Evolutionary conservation across 2,888 invertebrate genomes (phyloP).

Genomic region (Eurois occulta): DNA sequence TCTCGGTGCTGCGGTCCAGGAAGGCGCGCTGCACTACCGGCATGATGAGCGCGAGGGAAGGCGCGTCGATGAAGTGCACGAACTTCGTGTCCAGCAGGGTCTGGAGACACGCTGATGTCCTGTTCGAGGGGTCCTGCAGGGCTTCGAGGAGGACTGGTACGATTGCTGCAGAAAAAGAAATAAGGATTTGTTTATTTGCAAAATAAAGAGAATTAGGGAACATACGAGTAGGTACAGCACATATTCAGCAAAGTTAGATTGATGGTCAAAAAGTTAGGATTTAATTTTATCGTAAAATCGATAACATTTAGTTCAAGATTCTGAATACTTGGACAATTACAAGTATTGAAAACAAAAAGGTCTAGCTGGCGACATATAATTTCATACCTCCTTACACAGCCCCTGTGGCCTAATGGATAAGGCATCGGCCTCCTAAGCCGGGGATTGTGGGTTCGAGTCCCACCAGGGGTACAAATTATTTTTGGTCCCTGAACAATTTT

Average conservation of each 20-base stretch:
- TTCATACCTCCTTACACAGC: constrained; percentile 71
- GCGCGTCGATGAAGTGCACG: constrained; percentile 99
- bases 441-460: constrained; percentile 94
- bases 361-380: background rate
- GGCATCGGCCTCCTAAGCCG: constrained; percentile 95
- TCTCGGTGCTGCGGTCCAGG: constrained; percentile 99
- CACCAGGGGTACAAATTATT: constrained; percentile 91
- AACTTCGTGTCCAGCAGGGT: constrained; percentile 98
- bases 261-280: background rate
- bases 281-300: background rate
- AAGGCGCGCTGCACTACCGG: constrained; percentile 99
- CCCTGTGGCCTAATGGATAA: constrained; percentile 95
- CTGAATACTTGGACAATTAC: too few relatives aligned
- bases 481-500: background rate
- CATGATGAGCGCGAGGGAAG: constrained; percentile 99
- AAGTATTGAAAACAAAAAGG: too few relatives aligned
- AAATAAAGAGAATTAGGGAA: background rate
- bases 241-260: background rate
- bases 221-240: background rate
- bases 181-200: background rate
- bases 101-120: constrained; percentile 98
- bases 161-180: constrained; percentile 92
- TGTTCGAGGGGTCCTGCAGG: constrained; percentile 98
- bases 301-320: background rate
- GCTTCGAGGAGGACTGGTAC: constrained; percentile 97